Conservation (phyloP, 1,140 invertebrate genomes). For the Pararge aegeria region DNA sequence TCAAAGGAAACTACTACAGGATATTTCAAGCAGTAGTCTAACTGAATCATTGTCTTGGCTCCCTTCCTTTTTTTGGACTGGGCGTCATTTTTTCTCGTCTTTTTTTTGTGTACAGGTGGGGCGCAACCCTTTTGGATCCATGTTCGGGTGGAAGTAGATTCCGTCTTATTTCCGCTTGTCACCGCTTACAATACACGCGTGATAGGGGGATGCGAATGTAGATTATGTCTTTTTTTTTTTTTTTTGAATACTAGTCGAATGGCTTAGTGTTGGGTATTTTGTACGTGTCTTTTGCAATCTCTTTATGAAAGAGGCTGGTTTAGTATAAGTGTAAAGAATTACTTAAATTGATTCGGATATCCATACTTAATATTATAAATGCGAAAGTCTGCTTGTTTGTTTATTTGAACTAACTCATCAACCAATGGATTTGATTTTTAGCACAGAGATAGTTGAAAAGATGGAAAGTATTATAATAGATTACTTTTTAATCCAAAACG, state of each 20-base stretch:
- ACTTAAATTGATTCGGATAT: too few relatives aligned
- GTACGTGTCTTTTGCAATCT: background rate
- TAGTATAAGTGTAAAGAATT: constrained; percentile 4
- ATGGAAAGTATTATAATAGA: too few relatives aligned
- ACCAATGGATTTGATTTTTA: too few relatives aligned
- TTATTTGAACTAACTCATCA: too few relatives aligned
- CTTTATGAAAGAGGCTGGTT: background rate
- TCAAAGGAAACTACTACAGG: too few relatives aligned
- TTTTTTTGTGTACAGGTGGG: constrained; percentile 33
- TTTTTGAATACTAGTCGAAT: background rate
- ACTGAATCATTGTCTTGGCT: constrained; percentile 4
- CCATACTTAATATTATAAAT: too few relatives aligned
- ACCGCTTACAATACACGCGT: background rate
- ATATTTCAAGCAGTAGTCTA: background rate
- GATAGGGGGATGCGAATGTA: constrained; percentile 22
- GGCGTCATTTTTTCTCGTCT: constrained; percentile 7
- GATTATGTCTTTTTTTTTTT: constrained; percentile 9
- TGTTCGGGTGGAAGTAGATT: constrained; percentile 6
- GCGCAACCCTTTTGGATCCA: constrained; percentile 24
- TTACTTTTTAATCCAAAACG: too few relatives aligned
- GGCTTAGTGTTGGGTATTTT: background rate
- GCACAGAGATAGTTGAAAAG: too few relatives aligned
- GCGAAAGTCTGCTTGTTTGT: too few relatives aligned
- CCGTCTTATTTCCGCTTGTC: constrained; percentile 17
- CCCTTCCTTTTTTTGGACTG: constrained; percentile 12